Conservation (phyloP, 2,888 invertebrate species). For the Hedya salicella region DNA sequence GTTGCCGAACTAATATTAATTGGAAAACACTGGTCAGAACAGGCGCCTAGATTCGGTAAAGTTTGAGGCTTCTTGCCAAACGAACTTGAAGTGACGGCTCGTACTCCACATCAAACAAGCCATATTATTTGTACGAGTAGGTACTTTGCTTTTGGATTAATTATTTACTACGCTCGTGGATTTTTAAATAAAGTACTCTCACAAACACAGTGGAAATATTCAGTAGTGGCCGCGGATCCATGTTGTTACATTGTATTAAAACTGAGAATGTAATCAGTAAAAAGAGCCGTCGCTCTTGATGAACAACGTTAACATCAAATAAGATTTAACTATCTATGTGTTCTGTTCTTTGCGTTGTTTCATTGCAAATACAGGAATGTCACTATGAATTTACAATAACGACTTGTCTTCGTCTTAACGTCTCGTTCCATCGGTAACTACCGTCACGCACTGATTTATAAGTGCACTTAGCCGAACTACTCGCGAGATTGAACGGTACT, state of each 20-base stretch:
- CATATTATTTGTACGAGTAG: not conserved
- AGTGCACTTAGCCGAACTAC: constrained; percentile 39
- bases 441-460: constrained; percentile 42
- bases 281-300: no score
- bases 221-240: no score
- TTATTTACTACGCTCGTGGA: not conserved
- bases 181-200: not conserved
- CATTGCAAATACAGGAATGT: no score
- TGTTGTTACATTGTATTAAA: no score
- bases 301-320: no score
- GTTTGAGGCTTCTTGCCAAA: constrained; percentile 30
- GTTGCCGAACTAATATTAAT: constrained; percentile 39
- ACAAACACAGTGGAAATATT: no score
- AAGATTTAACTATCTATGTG: no score
- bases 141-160: not conserved
- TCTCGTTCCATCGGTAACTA: constrained; percentile 26
- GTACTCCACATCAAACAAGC: constrained; percentile 1
- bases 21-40: constrained; percentile 32
- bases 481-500: constrained; percentile 42
- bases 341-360: no score
- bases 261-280: no score
- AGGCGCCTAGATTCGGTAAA: constrained; percentile 11
- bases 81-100: constrained; percentile 31
- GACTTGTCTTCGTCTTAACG: constrained; percentile 10
- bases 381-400: constrained; percentile 17